Evolutionary conservation across 2,888 invertebrate species (phyloP), one percentile per base, ranked within the genome.

Genomic region (Pandemis cinnamomeana): DNA sequence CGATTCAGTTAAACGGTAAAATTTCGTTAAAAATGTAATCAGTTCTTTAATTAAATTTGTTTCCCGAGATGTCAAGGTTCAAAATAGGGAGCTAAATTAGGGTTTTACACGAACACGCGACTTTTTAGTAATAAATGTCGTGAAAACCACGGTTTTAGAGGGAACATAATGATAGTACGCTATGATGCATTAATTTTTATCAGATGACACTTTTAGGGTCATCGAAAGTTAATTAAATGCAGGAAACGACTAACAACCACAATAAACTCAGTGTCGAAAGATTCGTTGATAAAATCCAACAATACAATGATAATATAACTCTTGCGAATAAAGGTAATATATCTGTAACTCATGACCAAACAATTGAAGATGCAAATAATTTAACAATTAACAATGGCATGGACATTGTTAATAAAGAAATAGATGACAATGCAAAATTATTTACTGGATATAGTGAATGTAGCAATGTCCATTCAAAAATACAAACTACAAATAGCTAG

Each of bases 31-130:
- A 51, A 51, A 51, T n/a, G 0, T 51, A n/a, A 51, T 11, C 15
- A 53, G 6, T 53, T 53, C 15, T 67, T 67, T 53, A 6, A 48
- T 48, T 48, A 61, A 44, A 44, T 51, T 73, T 42, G 44, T 51
- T 60, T 27, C 82, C 79, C 77, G 79, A 77, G 77, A 85, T 84
- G 86, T 83, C 86, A 87, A 78, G 87, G 89, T 82, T 90, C 84
- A 87, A 81, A 81, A 27, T 81, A 73, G 90, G 89, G 90, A 73
- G 10, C 2, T n/a, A 20, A 69, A 60, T 55, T 42, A 55, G 69
- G 73, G 41, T 53, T 63, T 48, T 15, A 46, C 6, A 15, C 41
- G 46, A 58, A 13, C 64, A 70, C 64, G 73, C 69, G 53, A 70
- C 60, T 44, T 44, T 0, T 7, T 55, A 20, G 8, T 20, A n/a